Evolutionary conservation across 2,797 vertebrate genomes (phyloP), one percentile per base, ranked within the genome.

Genomic region (Schizopygopsis malacanthus): DNA sequence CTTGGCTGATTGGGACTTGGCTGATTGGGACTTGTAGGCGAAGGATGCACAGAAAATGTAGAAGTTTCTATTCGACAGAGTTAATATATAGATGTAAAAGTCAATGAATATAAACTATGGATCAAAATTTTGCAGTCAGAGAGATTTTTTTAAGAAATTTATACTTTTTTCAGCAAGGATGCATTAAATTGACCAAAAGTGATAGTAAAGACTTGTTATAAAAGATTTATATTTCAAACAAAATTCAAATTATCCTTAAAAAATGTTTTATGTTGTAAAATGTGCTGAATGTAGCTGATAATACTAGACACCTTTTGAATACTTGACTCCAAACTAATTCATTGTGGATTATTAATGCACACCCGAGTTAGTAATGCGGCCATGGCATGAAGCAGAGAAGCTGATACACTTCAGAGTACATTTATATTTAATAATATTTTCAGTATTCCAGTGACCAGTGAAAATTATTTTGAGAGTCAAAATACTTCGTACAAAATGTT

Each of bases 21-120:
- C 54, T 71, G 43, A 84, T 65, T 54, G 81, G 78, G 15, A 71
- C 33, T 8, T 12, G 6, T 12, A 50, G 28, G 22, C 1, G 22
- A 81, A 78, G 22, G 11, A 77, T 22, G 75, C 28, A 67, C 33
- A 28, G 54, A 83, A 83, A 76, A 83, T 69, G 86, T 28, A 28
- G 1, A 28, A 28, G 28, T 71, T 79, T 78, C 28, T n/a, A 78
- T 41, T 33, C 7, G 12, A 25, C 39, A 65, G 10, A 61, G n/a
- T 37, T 76, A 54, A 61, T 61, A 63, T 61, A 43, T 5, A 11
- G 22, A 61, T 12, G 20, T n/a, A 78, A 56, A 28, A 28, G 39
- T 20, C 33, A 8, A 33, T 6, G 9, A 39, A 77, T 15, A 41
- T 77, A 12, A 20, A 41, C 52, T n/a, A 8, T 1, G 37, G 22